Percentiles rank a stretch among this genome's conserved stretches.
These are phyloP conservation scores for Leptocoma aspasia DNA, from an alignment of 2,113 vertebrate genomes.

Conservation along the genomic window DNA sequence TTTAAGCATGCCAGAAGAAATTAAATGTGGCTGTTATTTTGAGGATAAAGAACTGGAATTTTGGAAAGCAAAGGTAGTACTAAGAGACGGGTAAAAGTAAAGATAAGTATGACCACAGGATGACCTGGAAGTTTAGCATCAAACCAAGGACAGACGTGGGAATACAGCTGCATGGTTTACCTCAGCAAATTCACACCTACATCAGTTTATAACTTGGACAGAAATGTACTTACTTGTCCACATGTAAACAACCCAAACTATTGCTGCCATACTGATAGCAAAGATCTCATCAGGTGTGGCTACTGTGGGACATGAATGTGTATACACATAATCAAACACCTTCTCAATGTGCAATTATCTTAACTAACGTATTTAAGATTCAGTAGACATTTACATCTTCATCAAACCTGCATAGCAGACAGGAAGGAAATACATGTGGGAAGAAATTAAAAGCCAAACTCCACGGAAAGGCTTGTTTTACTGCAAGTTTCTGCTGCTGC, in stretches of 20 bases:
- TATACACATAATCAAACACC: neutral
- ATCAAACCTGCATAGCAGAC: neutral
- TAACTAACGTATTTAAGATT: neutral
- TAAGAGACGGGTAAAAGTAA: neutral
- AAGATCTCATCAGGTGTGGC: neutral
- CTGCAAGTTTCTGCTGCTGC: neutral
- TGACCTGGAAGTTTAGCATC: neutral
- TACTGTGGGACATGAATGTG: rapidly evolving
- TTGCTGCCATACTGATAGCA: neutral
- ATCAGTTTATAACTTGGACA: neutral
- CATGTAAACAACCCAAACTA: neutral
- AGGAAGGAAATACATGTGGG: neutral
- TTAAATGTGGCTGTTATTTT: neutral
- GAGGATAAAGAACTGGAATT: neutral
- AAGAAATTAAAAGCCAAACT: neutral
- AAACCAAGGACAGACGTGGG: neutral
- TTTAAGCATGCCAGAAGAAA: neutral
- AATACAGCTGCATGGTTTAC: neutral
- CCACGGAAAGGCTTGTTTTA: neutral
- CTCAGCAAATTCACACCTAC: neutral
- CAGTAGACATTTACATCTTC: neutral
- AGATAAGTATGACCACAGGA: neutral
- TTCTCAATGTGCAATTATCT: neutral
- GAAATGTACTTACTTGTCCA: neutral
- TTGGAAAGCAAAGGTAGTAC: neutral